Evolutionary conservation across 2,113 vertebrate genomes (phyloP).

Genomic region (Zingel zingel): DNA sequence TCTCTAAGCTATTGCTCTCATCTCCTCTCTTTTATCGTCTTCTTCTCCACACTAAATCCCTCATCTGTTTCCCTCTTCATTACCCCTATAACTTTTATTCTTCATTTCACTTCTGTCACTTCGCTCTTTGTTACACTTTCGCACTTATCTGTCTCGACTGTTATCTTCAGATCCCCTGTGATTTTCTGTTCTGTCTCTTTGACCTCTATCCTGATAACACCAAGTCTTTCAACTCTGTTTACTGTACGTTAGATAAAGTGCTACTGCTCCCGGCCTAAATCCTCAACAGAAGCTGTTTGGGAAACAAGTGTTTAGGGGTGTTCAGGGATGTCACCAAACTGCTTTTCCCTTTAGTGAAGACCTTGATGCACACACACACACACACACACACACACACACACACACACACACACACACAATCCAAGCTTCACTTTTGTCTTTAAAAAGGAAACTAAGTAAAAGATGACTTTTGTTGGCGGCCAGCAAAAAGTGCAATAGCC

Average conservation of each 20-base stretch:
- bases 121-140: not conserved
- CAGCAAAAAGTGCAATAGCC: too few relatives aligned
- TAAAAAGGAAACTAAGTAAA: too few relatives aligned
- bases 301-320: slow-evolving; percentile 3
- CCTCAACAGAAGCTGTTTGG: not conserved
- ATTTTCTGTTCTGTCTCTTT: not conserved
- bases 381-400: slow-evolving; percentile 2
- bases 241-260: not conserved
- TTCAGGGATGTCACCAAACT: slow-evolving; percentile 7
- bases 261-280: not conserved
- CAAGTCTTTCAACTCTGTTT: not conserved
- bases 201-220: not conserved
- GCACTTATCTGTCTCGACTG: not conserved
- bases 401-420: slow-evolving; percentile 5
- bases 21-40: not conserved
- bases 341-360: slow-evolving; percentile 19
- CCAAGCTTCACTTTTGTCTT: not conserved
- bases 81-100: not conserved
- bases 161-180: not conserved
- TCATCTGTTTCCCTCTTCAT: not conserved
- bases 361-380: not conserved
- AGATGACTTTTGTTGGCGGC: too few relatives aligned
- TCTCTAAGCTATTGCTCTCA: not conserved
- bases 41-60: not conserved
- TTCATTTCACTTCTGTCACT: not conserved